These are phyloP conservation scores for Chanos chanos DNA, from an alignment of 2,797 vertebrate genomes.

Conservation along the genomic window DNA sequence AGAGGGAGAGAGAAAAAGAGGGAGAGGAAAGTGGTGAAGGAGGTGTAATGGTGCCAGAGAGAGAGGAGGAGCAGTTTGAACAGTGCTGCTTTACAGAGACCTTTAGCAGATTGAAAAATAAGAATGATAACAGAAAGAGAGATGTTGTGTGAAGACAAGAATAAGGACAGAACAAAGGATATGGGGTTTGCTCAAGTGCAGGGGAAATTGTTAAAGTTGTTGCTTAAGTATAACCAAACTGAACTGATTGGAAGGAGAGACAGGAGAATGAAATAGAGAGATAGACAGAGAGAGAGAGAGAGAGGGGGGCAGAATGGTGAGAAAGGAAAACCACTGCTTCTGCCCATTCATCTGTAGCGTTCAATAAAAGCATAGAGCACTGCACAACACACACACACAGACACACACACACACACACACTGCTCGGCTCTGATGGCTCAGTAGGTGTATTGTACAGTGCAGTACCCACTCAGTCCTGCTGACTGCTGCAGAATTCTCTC, in stretches of 20 bases:
- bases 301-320: neutral
- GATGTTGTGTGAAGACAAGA: too few relatives aligned
- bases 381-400: neutral
- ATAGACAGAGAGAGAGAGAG: neutral
- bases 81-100: too few relatives aligned
- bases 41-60: neutral
- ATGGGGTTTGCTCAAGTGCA: constrained; percentile 5
- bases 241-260: neutral
- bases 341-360: constrained; percentile 22
- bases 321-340: neutral
- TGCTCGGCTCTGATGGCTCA: constrained; percentile 6
- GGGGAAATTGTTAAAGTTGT: neutral
- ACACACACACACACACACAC: constrained; percentile 22
- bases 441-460: neutral
- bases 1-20: neutral
- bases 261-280: neutral
- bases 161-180: too few relatives aligned
- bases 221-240: too few relatives aligned
- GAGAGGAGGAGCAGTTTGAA: constrained; percentile 12
- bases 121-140: neutral
- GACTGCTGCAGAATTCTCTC: constrained; percentile 28
- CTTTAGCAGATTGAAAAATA: too few relatives aligned
- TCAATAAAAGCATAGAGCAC: constrained; percentile 54
- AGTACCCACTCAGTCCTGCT: constrained; percentile 23
- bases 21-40: constrained; percentile 9